Evolutionary conservation across 37 sponge, comb jelly and placozoan genomes (phyloP).

Genomic region (Oscarella lobularis): DNA sequence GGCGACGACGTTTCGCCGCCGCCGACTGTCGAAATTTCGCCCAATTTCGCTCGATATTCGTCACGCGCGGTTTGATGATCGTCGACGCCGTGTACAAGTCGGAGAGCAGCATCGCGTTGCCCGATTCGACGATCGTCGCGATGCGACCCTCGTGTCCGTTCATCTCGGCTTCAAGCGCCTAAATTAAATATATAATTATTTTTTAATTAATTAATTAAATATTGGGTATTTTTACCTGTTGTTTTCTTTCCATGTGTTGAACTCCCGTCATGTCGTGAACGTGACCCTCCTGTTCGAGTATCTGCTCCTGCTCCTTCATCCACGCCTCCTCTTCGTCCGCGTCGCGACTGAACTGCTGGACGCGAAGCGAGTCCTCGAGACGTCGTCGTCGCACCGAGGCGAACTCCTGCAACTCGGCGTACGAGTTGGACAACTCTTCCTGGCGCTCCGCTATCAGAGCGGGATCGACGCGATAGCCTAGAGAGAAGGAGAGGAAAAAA

Average conservation of each 20-base stretch:
- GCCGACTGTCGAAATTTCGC: neutral
- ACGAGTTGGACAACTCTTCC: neutral
- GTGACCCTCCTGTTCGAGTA: neutral
- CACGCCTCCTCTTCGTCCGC: slow-evolving; percentile 82
- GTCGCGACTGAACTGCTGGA: slow-evolving; percentile 63
- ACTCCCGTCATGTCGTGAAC: neutral
- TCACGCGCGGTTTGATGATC: neutral
- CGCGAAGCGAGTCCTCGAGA: neutral
- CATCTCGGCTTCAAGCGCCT: neutral
- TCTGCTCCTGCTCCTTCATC: slow-evolving; percentile 77
- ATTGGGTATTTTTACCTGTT: neutral
- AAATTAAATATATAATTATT: too few species aligned
- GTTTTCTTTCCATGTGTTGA: neutral
- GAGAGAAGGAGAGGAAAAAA: too few species aligned
- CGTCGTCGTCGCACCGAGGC: neutral
- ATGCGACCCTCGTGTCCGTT: neutral
- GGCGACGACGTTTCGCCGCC: neutral
- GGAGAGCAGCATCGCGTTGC: neutral
- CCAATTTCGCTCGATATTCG: neutral
- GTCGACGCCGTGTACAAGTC: neutral
- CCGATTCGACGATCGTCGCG: neutral
- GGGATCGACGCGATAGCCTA: too few species aligned
- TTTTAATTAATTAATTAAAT: too few species aligned
- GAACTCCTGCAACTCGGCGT: neutral
- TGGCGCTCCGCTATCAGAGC: neutral